phyloP scores from a whole-genome alignment of 2,113 vertebrate species.

The Cathartes aura region DNA sequence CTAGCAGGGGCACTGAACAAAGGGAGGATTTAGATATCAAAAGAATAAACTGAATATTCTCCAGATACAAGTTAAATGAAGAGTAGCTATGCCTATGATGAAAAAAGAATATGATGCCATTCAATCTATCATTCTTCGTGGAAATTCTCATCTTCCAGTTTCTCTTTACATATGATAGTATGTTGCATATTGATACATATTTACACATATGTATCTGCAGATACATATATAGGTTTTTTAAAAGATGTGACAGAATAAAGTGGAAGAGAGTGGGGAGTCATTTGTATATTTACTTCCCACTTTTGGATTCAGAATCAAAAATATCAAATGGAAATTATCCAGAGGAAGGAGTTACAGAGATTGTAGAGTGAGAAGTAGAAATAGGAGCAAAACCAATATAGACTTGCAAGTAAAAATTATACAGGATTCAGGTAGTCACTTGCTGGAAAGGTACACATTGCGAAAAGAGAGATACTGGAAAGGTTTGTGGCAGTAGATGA shows the following conservation, averaged over 20 bases:
- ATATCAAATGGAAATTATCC: neutral
- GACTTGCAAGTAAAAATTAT: neutral
- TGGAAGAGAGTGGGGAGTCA: neutral
- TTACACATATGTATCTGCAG: neutral
- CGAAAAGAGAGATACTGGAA: neutral
- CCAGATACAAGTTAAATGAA: neutral
- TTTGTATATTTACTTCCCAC: neutral
- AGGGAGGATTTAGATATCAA: neutral
- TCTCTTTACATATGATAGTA: neutral
- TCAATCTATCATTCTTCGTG: neutral
- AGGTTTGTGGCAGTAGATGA: neutral
- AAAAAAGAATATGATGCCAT: neutral
- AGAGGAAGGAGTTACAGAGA: neutral
- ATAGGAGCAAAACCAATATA: neutral
- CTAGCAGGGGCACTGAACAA: neutral
- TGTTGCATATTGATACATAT: neutral
- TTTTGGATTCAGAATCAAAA: neutral
- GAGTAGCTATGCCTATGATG: neutral
- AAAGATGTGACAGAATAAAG: neutral
- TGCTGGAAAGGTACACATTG: neutral
- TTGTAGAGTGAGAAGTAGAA: neutral
- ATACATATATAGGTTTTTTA: neutral
- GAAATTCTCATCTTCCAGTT: neutral
- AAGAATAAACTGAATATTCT: neutral
- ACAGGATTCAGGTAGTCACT: neutral